Evolutionary conservation across 2,113 vertebrate species (phyloP), one percentile per base, ranked within the genome.

Genomic region (Ageneiosus marmoratus): DNA sequence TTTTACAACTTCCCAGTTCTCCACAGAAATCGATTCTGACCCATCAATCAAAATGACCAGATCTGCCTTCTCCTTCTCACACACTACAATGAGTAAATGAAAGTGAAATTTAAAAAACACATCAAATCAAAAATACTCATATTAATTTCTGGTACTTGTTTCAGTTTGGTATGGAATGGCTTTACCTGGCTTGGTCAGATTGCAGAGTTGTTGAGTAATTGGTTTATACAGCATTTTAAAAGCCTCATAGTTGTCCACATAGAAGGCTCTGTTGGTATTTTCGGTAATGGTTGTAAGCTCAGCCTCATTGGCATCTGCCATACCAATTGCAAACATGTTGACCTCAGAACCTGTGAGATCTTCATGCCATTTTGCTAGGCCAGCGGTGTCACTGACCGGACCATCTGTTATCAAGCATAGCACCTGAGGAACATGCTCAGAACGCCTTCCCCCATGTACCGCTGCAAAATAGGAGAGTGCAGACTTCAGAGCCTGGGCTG

Each of bases 391-490:
- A 0, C 90, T 91, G 0, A 93, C 92, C 0, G 89, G 87, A 0
- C 94, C 94, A 7, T 95, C 94, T 9, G 95, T 96, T 84, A 96
- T 94, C 56, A 95, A 91, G 86, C 95, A 86, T 29, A 96, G 87
- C 51, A 95, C 91, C 86, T 93, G 92, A 2, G 93, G 87, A 29
- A 94, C 83, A 0, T 88, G 29, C 11, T 80, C 18, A 0, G 77
- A 80, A 0, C 79, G 86, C 6, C 92, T 87, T 0, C 95, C 94
- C 1, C 94, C 94, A 4, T 95, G 32, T 4, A 16, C 13, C 0
- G 29, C 20, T 0, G 53, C 60, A 81, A 96, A 95, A 85, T 83
- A 93, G 18, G 88, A 53, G 5, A 92, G 81, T 0, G 93, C 81
- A 75, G 92, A 94, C 0, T 12, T 16, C 84, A 96, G 75, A 74